phyloP scores from a whole-genome alignment of 2,888 invertebrate genomes.

The Dasypogon diadema region DNA sequence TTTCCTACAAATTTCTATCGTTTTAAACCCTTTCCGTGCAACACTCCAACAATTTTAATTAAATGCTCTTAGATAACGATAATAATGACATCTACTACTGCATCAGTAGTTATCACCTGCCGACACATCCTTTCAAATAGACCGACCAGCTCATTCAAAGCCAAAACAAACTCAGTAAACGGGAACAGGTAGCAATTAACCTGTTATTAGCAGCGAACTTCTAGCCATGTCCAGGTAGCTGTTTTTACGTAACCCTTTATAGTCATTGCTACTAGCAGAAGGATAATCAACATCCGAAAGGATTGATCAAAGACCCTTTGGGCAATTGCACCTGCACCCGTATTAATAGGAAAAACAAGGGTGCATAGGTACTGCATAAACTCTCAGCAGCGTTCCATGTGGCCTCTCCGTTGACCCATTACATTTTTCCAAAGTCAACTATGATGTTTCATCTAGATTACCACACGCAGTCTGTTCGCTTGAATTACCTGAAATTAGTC shows the following conservation, averaged over 20 bases:
- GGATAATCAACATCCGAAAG: constrained; percentile 12
- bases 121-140: background rate
- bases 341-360: constrained; percentile 18
- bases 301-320: constrained; percentile 13
- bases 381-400: background rate
- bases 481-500: constrained; percentile 41
- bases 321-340: constrained; percentile 8
- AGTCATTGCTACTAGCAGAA: background rate
- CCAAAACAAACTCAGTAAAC: constrained; percentile 37
- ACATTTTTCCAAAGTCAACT: constrained; percentile 14
- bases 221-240: constrained; percentile 7
- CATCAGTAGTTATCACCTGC: constrained; percentile 24
- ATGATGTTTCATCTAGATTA: constrained; percentile 42
- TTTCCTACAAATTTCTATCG: background rate
- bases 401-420: background rate
- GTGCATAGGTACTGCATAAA: constrained; percentile 1
- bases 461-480: constrained; percentile 32
- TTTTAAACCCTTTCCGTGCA: constrained; percentile 1
- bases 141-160: background rate
- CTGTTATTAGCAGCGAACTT: constrained; percentile 20
- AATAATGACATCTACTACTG: background rate
- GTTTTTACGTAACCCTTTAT: background rate
- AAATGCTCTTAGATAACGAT: constrained; percentile 16
- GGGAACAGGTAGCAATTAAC: constrained; percentile 42
- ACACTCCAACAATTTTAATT: constrained; percentile 5